These are phyloP conservation scores for Pelusios castaneus DNA, from an alignment of 2,113 vertebrate species.

Conservation along the genomic window DNA sequence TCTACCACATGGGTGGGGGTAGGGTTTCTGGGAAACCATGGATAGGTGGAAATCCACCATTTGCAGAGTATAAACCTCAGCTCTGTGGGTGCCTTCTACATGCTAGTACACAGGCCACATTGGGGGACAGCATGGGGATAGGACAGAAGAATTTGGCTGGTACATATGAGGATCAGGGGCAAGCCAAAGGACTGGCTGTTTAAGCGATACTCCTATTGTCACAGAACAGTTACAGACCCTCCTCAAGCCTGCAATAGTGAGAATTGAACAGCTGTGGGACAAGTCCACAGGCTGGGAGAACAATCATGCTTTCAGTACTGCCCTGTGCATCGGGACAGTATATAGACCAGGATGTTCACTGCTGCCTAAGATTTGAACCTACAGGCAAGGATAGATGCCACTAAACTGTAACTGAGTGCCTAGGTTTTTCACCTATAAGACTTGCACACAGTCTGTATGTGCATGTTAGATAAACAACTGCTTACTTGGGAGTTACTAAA, in stretches of 20 bases:
- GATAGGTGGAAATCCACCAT: neutral
- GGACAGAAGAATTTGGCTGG: neutral
- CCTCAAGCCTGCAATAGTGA: neutral
- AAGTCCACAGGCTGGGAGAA: neutral
- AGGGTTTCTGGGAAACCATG: neutral
- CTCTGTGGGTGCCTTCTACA: neutral
- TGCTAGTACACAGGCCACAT: neutral
- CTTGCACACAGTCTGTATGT: rapidly evolving
- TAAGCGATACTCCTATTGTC: neutral
- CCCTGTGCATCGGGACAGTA: neutral
- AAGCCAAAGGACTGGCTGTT: neutral
- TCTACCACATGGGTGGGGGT: neutral
- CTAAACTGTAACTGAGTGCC: no score
- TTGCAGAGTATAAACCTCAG: neutral
- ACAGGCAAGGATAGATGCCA: neutral
- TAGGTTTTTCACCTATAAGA: rapidly evolving
- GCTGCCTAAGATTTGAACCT: neutral
- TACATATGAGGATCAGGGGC: rapidly evolving
- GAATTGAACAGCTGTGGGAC: neutral
- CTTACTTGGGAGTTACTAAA: no score
- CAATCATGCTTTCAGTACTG: neutral
- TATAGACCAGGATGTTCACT: neutral
- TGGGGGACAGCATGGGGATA: no score
- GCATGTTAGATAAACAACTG: no score
- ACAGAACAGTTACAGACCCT: neutral